These are phyloP conservation scores for Diuraphis noxia DNA, from an alignment of 1,140 invertebrate genomes.

Conservation along the genomic window DNA sequence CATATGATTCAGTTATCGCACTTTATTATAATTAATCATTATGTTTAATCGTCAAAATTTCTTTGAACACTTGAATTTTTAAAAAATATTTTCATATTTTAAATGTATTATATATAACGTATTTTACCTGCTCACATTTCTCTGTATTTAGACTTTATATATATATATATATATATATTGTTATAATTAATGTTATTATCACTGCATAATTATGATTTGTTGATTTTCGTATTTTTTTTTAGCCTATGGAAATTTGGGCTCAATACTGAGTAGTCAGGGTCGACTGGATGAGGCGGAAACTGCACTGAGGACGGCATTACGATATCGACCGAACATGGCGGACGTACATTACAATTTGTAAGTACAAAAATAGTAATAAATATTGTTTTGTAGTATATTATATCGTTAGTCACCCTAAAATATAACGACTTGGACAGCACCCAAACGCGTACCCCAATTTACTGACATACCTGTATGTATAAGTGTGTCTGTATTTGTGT, in stretches of 20 bases:
- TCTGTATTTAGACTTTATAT: background rate
- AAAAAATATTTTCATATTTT: background rate
- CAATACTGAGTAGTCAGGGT: constrained; percentile 84
- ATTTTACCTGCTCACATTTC: background rate
- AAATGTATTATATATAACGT: background rate
- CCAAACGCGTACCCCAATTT: background rate
- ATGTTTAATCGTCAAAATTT: background rate
- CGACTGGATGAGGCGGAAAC: constrained; percentile 81
- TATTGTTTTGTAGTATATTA: constrained; percentile 4
- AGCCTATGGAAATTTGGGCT: constrained; percentile 93
- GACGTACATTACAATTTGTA: constrained; percentile 97
- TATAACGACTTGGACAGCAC: background rate
- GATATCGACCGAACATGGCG: constrained; percentile 90
- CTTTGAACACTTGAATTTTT: background rate
- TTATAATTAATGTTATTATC: background rate
- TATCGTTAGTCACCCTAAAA: background rate
- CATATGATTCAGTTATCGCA: background rate
- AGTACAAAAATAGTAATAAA: constrained; percentile 64
- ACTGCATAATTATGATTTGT: background rate
- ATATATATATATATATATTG: no score
- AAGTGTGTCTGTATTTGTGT: background rate
- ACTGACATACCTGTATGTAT: background rate
- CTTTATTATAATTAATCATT: background rate
- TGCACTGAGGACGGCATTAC: constrained; percentile 83
- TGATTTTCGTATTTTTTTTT: background rate